A percentile compares a stretch with the other conserved stretches of the same genome.
phyloP scores from a whole-genome alignment of 92 coral and sea anemone species.

The Porites lobata region DNA sequence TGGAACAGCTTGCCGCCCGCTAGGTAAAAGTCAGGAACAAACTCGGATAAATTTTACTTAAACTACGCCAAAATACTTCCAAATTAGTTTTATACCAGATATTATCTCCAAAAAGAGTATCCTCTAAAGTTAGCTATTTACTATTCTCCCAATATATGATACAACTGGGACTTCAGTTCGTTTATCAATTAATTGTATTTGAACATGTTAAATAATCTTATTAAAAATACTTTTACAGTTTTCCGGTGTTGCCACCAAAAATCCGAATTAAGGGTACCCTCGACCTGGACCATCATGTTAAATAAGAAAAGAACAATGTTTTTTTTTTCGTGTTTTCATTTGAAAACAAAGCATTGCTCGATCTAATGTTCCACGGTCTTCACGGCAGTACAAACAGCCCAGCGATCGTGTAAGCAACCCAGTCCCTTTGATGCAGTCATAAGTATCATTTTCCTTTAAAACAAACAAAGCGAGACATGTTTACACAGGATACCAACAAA shows the following conservation, averaged over 20 bases:
- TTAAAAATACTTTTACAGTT: too few relatives aligned
- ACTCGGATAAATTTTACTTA: too few relatives aligned
- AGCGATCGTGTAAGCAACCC: neutral
- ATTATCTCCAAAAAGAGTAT: neutral
- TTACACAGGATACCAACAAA: too few relatives aligned
- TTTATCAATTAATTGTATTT: too few relatives aligned
- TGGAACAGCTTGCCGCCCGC: neutral
- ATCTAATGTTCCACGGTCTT: neutral
- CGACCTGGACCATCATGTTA: too few relatives aligned
- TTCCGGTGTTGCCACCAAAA: too few relatives aligned
- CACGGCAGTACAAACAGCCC: neutral
- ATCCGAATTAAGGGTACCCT: too few relatives aligned
- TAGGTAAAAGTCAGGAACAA: too few relatives aligned
- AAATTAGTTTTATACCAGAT: neutral
- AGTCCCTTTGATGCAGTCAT: neutral
- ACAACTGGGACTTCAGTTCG: neutral
- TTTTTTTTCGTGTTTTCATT: too few relatives aligned
- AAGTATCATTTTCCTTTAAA: neutral
- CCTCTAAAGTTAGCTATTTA: too few relatives aligned
- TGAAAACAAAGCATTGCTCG: neutral
- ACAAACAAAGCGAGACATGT: neutral
- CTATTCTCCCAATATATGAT: neutral
- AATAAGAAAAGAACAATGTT: too few relatives aligned
- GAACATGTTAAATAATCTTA: too few relatives aligned
- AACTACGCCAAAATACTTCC: neutral